phyloP scores from a whole-genome alignment of 2,888 invertebrate genomes.

The Hydraecia micacea region DNA sequence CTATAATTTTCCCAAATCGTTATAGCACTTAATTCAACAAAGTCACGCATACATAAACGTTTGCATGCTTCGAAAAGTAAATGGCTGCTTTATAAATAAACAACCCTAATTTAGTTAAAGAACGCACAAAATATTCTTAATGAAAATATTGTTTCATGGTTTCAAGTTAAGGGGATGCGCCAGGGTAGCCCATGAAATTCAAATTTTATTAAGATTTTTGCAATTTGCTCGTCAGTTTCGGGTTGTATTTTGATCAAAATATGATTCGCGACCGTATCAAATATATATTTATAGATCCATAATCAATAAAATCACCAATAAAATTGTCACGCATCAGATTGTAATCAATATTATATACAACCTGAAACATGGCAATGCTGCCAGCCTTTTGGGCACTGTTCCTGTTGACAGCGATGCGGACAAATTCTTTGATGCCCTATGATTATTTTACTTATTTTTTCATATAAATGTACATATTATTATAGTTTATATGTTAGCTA shows the following conservation, averaged over 20 bases:
- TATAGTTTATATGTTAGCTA: no score
- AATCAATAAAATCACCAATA: no score
- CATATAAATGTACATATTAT: no score
- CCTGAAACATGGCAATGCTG: no score
- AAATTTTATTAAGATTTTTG: not conserved
- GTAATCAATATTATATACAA: not conserved
- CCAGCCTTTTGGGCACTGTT: no score
- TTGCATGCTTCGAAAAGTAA: slow-evolving; percentile 54
- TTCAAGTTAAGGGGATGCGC: not conserved
- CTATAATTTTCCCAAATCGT: slow-evolving; percentile 53
- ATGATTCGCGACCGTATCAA: not conserved
- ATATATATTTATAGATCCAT: not conserved
- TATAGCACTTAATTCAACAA: slow-evolving; percentile 43
- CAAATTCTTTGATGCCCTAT: no score
- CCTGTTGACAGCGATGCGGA: no score
- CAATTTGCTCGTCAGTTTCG: not conserved
- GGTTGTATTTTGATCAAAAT: not conserved
- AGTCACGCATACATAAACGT: slow-evolving; percentile 58
- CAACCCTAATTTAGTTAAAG: slow-evolving; percentile 47
- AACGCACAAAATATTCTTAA: slow-evolving; percentile 22
- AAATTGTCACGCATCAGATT: not conserved
- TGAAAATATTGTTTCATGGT: slow-evolving; percentile 10
- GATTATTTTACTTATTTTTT: no score
- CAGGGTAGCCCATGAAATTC: not conserved
- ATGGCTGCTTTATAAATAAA: slow-evolving; percentile 47